These are phyloP conservation scores for Parnassius orleans DNA, from an alignment of 2,888 invertebrate species.

Conservation along the genomic window DNA sequence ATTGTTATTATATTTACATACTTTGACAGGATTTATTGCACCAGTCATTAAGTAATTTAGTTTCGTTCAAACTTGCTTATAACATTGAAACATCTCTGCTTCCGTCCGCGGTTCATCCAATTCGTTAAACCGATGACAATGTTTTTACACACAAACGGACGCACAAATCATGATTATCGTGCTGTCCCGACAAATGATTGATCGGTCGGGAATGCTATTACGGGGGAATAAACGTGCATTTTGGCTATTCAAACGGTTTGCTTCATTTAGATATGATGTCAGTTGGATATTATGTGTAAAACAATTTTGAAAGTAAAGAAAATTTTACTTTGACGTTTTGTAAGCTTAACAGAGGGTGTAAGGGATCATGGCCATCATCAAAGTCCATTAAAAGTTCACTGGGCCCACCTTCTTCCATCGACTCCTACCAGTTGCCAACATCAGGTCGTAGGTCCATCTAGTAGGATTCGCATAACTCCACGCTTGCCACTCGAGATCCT, in stretches of 20 bases:
- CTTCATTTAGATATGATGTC: conserved; percentile 4
- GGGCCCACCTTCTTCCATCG: no score
- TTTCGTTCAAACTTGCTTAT: neutral
- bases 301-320: conserved; percentile 11
- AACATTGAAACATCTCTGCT: conserved; percentile 1
- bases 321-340: conserved; percentile 9
- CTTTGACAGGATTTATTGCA: neutral
- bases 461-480: no score
- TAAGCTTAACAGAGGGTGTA: neutral
- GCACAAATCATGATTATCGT: conserved; percentile 48
- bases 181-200: conserved; percentile 45
- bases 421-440: no score
- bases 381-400: no score
- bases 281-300: neutral
- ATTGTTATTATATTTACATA: no score
- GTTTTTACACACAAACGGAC: conserved; percentile 42
- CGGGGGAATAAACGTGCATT: conserved; percentile 32
- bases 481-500: no score
- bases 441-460: no score
- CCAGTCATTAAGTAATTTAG: neutral
- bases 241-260: conserved; percentile 22
- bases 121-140: conserved; percentile 32
- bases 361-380: neutral
- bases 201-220: conserved; percentile 43
- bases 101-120: neutral